These are phyloP conservation scores for Hipposideros armiger DNA, from an alignment of 2,113 vertebrate species.

Conservation along the genomic window DNA sequence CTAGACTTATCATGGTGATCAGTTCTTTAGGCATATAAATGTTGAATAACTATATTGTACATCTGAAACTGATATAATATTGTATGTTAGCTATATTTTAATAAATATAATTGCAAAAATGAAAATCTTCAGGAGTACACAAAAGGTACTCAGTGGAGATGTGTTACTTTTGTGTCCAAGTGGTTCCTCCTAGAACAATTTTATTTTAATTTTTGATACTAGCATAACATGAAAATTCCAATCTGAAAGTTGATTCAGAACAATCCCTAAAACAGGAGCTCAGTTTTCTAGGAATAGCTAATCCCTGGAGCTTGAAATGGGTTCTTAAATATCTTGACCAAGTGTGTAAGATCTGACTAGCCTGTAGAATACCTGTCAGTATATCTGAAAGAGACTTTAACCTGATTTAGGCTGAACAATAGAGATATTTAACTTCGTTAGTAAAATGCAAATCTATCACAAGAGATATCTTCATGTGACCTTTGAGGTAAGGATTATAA, in stretches of 20 bases:
- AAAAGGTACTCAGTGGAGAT: not conserved
- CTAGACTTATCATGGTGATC: too few relatives aligned
- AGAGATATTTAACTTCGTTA: not conserved
- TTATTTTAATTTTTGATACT: slow-evolving; percentile 1
- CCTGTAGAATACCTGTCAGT: not conserved
- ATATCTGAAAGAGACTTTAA: not conserved
- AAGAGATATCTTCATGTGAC: not conserved
- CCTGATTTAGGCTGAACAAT: not conserved
- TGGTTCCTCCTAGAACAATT: not conserved
- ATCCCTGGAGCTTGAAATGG: not conserved
- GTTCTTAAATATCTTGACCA: not conserved
- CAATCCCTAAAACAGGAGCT: not conserved
- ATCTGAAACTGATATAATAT: too few relatives aligned
- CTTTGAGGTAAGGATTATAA: slow-evolving; percentile 40
- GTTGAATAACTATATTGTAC: too few relatives aligned
- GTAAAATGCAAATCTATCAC: slow-evolving; percentile 18
- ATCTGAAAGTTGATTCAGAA: not conserved
- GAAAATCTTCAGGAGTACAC: not conserved
- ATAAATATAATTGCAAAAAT: not conserved
- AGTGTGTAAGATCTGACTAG: not conserved
- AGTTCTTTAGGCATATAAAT: too few relatives aligned
- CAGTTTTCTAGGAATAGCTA: not conserved
- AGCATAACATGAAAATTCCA: slow-evolving; percentile 3
- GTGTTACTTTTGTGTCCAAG: not conserved
- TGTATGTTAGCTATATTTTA: too few relatives aligned